Evolutionary conservation across 2,888 invertebrate genomes (phyloP), one percentile per base, ranked within the genome.

Genomic region (Hofmannophila pseudospretella): DNA sequence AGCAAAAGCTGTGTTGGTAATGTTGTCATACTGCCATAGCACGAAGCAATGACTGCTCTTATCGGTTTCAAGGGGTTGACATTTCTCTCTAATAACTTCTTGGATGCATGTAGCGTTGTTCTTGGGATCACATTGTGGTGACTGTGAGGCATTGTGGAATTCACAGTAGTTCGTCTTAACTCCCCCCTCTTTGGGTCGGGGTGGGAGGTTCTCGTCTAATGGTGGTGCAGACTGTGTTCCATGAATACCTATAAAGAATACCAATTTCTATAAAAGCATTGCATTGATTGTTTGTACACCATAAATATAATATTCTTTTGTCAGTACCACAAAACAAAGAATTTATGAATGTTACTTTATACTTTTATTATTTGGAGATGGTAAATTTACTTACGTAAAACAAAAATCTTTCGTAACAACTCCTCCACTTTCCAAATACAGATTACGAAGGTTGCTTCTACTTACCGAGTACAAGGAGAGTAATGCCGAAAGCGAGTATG

Each of bases 41-140:
- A 93, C 94, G 69, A 93, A 96, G 72, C 96, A 97, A 58, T 94
- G 93, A 62, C 91, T 92, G 42, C 91, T 89, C 61, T 95, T 95
- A 34, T 92, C 92, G 2, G 89, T 80, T 51, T 93, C 92, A 10
- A 89, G 88, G 4, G 89, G 82, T 34, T 85, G 88, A 67, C 96
- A 96, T 59, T 90, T 89, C 55, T 92, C 91, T 39, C 52, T 70
- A 1, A 60, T 53, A 2, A 79, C 72, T 13, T 46, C 19, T 2
- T 58, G 58, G 2, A 39, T 41, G 32, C 67, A 69, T 25, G 54
- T 59, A 1, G 52, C 36, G 31, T 59, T 57, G 7, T 50, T 58
- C 3, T 48, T 42, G 0, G 62, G 54, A 31, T 71, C 67, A 41
- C 76, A 79, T 1, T 50, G 51, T n/a, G 65, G 56, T n/a, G 53